Evolutionary conservation across 35 echinoderm and acorn worm genomes (phyloP), one percentile per base, ranked within the genome.

Genomic region (Ptychodera flava): DNA sequence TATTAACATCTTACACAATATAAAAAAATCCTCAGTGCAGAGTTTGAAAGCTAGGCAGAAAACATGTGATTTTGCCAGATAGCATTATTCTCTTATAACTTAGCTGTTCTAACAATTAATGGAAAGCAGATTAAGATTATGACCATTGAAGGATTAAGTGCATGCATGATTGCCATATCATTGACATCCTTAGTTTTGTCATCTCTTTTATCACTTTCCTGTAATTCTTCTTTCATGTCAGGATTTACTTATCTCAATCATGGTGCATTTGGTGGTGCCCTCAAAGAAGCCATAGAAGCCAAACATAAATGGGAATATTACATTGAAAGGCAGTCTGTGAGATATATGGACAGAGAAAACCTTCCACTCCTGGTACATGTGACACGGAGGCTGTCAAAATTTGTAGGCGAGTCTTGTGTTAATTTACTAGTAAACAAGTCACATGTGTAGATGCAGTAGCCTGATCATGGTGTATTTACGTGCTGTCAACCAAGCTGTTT

Each of bases 211-310:
- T 28, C 33, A 1, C 30, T 31, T 81, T 38, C 15, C 0, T 1
- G 83, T 34, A 78, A 0, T 37, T 64, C 32, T 83, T 37, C 34
- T 87, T 84, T 83, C 15, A 31, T 37, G 81, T 29, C 87, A 77
- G 89, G 88, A 0, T 94, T 89, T 36, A 94, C 88, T 16, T 94
- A 91, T 77, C 77, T 94, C 1, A 94, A 94, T 79, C 93, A 94
- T 85, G 93, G 93, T 16, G 93, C 93, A 16, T 94, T 94, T 78
- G 93, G 93, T 33, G 85, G 81, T 28, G 37, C 78, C 33, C 81
- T 94, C 0, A 91, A 81, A 33, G 89, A 94, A 16, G 89, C 89
- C 33, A 27, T 94, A n/a, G 80, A 85, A 2, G 86, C 87, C 0
- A 31, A 88, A 15, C 88, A 94, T 16, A n/a, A 80, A 36, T 94